Conservation (phyloP, 2,113 vertebrate genomes). For the Lathamus discolor region DNA sequence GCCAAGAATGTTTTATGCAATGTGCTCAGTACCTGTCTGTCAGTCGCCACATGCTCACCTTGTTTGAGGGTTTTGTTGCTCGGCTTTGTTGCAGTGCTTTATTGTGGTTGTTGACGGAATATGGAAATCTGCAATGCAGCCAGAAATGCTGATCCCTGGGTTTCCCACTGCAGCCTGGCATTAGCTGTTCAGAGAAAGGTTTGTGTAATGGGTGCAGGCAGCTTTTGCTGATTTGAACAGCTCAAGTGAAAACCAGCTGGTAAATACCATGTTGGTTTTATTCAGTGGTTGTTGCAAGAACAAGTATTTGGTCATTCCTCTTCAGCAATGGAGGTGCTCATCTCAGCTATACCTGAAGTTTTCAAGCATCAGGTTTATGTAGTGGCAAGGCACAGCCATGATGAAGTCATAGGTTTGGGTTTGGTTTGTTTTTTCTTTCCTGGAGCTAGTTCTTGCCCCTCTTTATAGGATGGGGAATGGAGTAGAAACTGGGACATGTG, state of each 20-base stretch:
- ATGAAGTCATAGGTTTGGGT: neutral
- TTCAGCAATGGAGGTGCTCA: neutral
- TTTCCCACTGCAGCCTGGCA: neutral
- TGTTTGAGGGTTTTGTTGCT: neutral
- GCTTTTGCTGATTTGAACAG: neutral
- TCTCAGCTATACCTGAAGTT: neutral
- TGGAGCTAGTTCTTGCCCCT: neutral
- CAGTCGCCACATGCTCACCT: neutral
- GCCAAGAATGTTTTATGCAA: neutral
- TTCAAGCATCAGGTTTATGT: neutral
- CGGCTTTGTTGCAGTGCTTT: conserved; percentile 20
- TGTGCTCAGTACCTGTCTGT: neutral
- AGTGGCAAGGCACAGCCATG: neutral
- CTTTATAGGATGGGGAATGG: neutral
- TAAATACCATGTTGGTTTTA: neutral
- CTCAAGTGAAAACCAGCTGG: neutral
- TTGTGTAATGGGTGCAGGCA: neutral
- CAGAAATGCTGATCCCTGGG: neutral
- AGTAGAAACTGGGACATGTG: neutral
- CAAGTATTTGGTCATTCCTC: neutral
- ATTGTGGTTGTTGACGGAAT: neutral
- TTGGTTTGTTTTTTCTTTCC: neutral
- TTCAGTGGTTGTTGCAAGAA: neutral
- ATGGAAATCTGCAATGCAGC: neutral
- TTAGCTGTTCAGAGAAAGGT: neutral